Conservation (phyloP, 1,140 invertebrate species). For the Colletes gigas region DNA sequence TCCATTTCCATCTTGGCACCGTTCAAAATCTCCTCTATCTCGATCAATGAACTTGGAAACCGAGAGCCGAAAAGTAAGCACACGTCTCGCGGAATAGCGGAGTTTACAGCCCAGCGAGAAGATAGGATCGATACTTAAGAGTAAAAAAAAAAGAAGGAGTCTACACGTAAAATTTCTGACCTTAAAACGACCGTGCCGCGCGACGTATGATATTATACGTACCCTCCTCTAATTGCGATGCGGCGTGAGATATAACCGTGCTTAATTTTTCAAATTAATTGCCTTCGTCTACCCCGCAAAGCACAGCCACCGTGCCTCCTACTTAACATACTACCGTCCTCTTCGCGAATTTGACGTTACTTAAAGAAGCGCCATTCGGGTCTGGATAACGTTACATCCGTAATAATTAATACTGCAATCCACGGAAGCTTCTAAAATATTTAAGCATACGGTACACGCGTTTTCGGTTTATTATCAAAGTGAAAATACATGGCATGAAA, state of each 20-base stretch:
- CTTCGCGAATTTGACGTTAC: not conserved
- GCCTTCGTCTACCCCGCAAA: not conserved
- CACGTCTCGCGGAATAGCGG: constrained; percentile 40
- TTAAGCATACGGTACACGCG: too few species aligned
- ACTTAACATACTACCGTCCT: not conserved
- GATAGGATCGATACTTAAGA: constrained; percentile 56
- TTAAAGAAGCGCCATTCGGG: not conserved
- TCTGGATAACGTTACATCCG: not conserved
- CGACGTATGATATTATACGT: not conserved
- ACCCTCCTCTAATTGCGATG: not conserved
- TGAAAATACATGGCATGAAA: too few species aligned
- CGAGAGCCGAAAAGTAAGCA: constrained; percentile 52
- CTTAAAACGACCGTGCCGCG: constrained; percentile 11
- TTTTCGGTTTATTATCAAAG: too few species aligned
- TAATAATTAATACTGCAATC: not conserved
- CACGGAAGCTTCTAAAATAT: too few species aligned
- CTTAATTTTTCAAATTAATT: constrained; percentile 5
- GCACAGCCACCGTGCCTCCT: not conserved
- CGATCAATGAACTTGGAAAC: constrained; percentile 60
- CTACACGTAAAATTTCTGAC: constrained; percentile 24
- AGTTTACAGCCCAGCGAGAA: constrained; percentile 49
- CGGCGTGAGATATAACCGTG: not conserved
- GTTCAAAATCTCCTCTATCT: constrained; percentile 34
- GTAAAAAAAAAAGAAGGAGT: not conserved
- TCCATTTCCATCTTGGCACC: constrained; percentile 47